A percentile compares a stretch with the other conserved stretches of the same genome.
Evolutionary conservation across 2,113 vertebrate genomes (phyloP).

Genomic region (Calidris pugnax): DNA sequence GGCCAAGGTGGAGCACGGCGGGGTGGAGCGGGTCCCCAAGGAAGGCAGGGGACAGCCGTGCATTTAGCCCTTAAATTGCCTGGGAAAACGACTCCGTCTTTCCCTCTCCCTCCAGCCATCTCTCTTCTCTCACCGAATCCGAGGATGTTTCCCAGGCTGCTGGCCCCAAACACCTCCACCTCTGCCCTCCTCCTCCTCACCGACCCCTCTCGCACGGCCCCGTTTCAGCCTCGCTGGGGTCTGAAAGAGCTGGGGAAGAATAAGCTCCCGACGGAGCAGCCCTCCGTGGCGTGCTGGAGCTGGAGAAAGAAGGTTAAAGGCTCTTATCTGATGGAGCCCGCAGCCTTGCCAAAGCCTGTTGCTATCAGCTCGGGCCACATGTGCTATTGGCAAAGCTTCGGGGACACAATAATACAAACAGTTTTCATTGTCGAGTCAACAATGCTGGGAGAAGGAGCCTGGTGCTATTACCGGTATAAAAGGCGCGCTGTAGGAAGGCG

Average conservation of each 20-base stretch:
- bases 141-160: background rate
- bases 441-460: slow-evolving; percentile 72
- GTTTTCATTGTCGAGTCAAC: slow-evolving; percentile 72
- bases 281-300: background rate
- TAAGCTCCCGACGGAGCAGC: background rate
- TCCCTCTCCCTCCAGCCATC: background rate
- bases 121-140: background rate
- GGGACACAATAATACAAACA: slow-evolving; percentile 74
- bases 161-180: background rate
- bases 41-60: background rate
- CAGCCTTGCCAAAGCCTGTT: slow-evolving; percentile 76
- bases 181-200: background rate
- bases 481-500: slow-evolving; percentile 41
- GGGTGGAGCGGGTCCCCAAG: slow-evolving; percentile 43
- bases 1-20: slow-evolving; percentile 50
- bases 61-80: background rate
- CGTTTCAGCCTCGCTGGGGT: background rate
- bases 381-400: slow-evolving; percentile 76
- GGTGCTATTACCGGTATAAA: slow-evolving; percentile 51
- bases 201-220: background rate
- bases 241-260: background rate
- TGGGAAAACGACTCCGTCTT: slow-evolving; percentile 33
- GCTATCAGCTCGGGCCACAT: slow-evolving; percentile 84
- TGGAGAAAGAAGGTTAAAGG: slow-evolving; percentile 59
- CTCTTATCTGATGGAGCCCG: slow-evolving; percentile 72